Evolutionary conservation across 2,888 invertebrate genomes (phyloP).

Genomic region (Erannis defoliaria): DNA sequence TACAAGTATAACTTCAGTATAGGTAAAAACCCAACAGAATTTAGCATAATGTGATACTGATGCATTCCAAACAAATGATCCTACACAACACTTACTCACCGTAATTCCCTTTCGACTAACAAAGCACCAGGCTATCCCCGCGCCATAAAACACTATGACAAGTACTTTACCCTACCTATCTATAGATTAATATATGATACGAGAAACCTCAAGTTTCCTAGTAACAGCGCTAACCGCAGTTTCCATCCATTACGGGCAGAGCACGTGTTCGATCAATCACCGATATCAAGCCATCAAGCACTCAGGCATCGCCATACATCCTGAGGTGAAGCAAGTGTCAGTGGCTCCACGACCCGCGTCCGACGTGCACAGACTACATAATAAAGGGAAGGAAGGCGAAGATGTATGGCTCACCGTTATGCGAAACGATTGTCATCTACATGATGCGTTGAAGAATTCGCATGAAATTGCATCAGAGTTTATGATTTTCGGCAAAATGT

Average conservation of each 20-base stretch:
- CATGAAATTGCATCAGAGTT: constrained; percentile 11
- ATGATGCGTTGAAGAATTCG: constrained; percentile 10
- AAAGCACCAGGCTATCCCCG: constrained; percentile 3
- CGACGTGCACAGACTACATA: constrained; percentile 36
- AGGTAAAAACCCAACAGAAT: constrained; percentile 7
- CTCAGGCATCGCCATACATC: constrained; percentile 14
- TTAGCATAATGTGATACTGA: constrained; percentile 1
- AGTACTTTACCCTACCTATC: not conserved
- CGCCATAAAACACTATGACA: constrained; percentile 27
- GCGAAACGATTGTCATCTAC: constrained; percentile 25
- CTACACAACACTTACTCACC: constrained; percentile 13
- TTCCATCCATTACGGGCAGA: constrained; percentile 18
- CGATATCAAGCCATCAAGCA: not conserved
- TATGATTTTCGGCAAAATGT: not conserved
- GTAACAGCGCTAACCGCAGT: constrained; percentile 11
- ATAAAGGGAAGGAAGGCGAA: constrained; percentile 40
- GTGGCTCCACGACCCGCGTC: constrained; percentile 21
- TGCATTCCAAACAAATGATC: not conserved
- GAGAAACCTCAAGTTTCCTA: constrained; percentile 20
- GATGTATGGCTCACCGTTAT: constrained; percentile 34
- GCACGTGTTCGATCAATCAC: constrained; percentile 34
- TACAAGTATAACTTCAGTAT: not conserved
- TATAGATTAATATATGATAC: not conserved
- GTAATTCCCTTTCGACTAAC: constrained; percentile 13
- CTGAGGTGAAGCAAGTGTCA: constrained; percentile 24